Conservation (phyloP, 1,140 invertebrate species). For the Drosophila subpulchrella region DNA sequence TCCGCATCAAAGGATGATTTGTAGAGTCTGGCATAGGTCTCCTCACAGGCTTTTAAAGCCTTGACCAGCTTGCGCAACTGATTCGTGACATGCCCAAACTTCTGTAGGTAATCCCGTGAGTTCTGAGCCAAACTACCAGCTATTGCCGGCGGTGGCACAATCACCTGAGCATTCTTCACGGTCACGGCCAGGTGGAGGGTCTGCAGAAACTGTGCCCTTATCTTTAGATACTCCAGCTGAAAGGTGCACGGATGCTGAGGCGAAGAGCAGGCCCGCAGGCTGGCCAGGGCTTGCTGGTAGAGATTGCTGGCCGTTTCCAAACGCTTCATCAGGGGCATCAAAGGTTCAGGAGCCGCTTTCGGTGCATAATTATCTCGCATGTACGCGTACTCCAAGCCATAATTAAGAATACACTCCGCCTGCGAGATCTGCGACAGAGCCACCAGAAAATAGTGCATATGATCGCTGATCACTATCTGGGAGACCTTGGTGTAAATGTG, state of each 20-base stretch:
- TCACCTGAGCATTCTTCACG: constrained; percentile 92
- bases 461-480: constrained; percentile 93
- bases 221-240: constrained; percentile 91
- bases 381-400: constrained; percentile 70
- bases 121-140: constrained; percentile 91
- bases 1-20: constrained; percentile 97
- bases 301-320: constrained; percentile 87
- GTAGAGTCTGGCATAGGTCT: constrained; percentile 93
- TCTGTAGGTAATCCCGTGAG: constrained; percentile 92
- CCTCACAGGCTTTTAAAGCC: constrained; percentile 90
- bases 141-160: constrained; percentile 96
- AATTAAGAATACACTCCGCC: constrained; percentile 87
- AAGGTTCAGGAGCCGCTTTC: constrained; percentile 35
- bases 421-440: constrained; percentile 90
- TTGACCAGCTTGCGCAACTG: constrained; percentile 88
- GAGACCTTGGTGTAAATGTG: constrained; percentile 89
- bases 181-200: constrained; percentile 90
- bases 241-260: constrained; percentile 86
- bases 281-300: constrained; percentile 89
- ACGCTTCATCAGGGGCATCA: constrained; percentile 86
- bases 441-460: constrained; percentile 95
- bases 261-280: constrained; percentile 88
- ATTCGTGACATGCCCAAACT: constrained; percentile 92
- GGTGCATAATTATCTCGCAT: constrained; percentile 73
- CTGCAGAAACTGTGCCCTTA: constrained; percentile 91